Evolutionary conservation across 2,888 invertebrate species (phyloP), one percentile per base, ranked within the genome.

Genomic region (Ptychoptera contaminata): DNA sequence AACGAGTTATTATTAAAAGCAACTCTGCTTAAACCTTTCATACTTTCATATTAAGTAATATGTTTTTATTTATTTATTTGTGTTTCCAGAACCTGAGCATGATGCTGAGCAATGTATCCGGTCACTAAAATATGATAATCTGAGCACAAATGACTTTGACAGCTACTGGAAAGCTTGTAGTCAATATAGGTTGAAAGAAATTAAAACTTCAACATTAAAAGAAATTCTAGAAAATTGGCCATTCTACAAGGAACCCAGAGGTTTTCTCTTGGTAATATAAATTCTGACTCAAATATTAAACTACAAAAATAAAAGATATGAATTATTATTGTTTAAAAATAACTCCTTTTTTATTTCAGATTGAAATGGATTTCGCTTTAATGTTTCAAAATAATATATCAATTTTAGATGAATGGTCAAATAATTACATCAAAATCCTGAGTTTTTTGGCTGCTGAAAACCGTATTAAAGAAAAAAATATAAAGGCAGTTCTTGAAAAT

Each of bases 71-170:
- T n/a, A n/a, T n/a, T n/a, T n/a, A n/a, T n/a, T n/a, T n/a, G n/a
- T n/a, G 7, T 36, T 37, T 43, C 32, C 30, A 48, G 49, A 34
- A 40, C 49, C 49, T 38, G 49, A 51, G 43, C 30, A 37, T 10
- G 43, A 47, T 38, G 48, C 45, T 15, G 51, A 51, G 36, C 32
- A 15, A 12, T 49, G 48, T 36, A 14, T 51, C 8, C 42, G 44
- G 34, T 39, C 47, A 8, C 36, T 52, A 14, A 51, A 49, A 46
- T 47, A 35, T 38, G 51, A 52, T 32, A 51, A 50, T 35, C 41
- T 52, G 42, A 45, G 44, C 29, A 23, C 42, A 5, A 49, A 51
- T 37, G 38, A 52, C 16, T 52, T 52, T 39, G 52, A 52, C 39
- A 14, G 15, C 15, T 37, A 12, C 5, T 52, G 52, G 51, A 49